These are phyloP conservation scores for Motacilla alba DNA, from an alignment of 2,113 vertebrate genomes.

Conservation along the genomic window DNA sequence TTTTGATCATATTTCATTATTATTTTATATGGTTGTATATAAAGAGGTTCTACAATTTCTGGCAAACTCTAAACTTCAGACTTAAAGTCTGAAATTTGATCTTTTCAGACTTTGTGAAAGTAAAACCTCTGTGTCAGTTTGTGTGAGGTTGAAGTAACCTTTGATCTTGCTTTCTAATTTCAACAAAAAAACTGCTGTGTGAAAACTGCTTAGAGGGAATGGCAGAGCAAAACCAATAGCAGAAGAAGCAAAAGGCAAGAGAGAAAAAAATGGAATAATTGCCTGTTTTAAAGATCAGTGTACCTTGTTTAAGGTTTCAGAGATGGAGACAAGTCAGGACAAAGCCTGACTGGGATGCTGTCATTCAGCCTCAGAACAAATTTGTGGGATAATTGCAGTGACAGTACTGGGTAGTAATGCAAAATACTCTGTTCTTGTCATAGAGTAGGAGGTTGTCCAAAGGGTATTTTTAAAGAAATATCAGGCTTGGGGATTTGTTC, in stretches of 20 bases:
- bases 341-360: not conserved
- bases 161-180: not conserved
- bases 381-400: not conserved
- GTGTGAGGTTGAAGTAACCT: accelerated
- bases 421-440: not conserved
- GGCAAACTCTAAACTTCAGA: not conserved
- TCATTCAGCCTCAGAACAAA: not conserved
- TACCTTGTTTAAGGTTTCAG: not conserved
- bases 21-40: not conserved
- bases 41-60: not conserved
- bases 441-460: not conserved
- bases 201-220: not conserved
- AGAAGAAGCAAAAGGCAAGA: not conserved
- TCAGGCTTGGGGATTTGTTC: not conserved
- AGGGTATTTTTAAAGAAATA: not conserved
- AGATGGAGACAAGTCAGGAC: not conserved
- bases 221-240: not conserved
- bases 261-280: not conserved
- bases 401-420: not conserved
- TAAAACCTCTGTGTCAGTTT: not conserved
- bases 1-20: not conserved
- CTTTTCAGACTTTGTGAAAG: not conserved
- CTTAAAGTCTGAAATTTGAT: not conserved
- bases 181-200: not conserved
- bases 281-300: not conserved